Conservation (phyloP, 92 coral and sea anemone genomes). For the Zoanthus solanderi region DNA sequence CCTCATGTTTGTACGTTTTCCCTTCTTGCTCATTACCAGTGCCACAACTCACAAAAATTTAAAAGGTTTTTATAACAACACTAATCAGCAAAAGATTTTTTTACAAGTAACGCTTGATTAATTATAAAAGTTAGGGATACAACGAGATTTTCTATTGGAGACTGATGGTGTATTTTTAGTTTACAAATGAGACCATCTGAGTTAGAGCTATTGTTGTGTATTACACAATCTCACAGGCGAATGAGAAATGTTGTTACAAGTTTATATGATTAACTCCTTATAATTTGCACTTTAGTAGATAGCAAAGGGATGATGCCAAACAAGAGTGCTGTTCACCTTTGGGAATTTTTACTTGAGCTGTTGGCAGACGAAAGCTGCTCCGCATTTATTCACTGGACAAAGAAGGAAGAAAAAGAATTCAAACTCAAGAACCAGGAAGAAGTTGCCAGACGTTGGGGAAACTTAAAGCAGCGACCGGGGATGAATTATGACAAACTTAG, state of each 20-base stretch:
- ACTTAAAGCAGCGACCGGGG: slow-evolving; percentile 87
- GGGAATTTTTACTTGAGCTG: slow-evolving; percentile 95
- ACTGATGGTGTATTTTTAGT: too few species aligned
- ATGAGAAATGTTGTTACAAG: background rate
- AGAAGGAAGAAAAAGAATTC: slow-evolving; percentile 82
- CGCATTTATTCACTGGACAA: slow-evolving; percentile 85
- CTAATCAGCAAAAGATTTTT: too few species aligned
- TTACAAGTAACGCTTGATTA: too few species aligned
- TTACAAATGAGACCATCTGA: too few species aligned
- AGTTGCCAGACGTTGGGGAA: slow-evolving; percentile 96
- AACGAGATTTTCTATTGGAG: too few species aligned
- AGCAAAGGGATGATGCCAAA: slow-evolving; percentile 46
- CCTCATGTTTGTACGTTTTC: too few species aligned
- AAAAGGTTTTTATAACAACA: too few species aligned
- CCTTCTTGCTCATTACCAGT: too few species aligned
- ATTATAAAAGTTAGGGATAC: too few species aligned
- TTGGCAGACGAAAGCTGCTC: slow-evolving; percentile 86
- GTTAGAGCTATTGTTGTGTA: background rate
- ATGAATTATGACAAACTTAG: slow-evolving; percentile 94
- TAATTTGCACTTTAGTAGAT: slow-evolving; percentile 36
- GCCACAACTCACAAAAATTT: too few species aligned
- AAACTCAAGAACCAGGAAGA: slow-evolving; percentile 91
- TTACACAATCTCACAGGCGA: background rate
- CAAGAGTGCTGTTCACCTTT: slow-evolving; percentile 86
- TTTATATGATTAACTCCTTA: background rate